Percentiles rank a stretch among this genome's conserved stretches.
Conservation (phyloP, 2,888 invertebrate species). For the Onthophagus sagittarius region DNA sequence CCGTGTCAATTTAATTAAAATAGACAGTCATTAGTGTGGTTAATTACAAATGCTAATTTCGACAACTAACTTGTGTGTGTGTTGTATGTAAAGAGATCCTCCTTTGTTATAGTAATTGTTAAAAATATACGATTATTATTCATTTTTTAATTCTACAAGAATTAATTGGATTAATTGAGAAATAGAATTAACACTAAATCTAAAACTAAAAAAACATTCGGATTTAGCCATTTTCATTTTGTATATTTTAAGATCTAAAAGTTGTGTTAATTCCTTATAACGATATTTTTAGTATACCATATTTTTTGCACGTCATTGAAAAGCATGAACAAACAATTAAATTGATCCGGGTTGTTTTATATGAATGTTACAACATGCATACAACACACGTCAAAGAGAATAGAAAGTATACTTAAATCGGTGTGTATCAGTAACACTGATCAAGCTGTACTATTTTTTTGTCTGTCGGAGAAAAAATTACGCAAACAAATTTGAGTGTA, state of each 20-base stretch:
- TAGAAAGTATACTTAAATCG: neutral
- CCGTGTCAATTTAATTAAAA: slow-evolving; percentile 16
- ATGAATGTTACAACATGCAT: neutral
- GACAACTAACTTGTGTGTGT: neutral
- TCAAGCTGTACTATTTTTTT: neutral
- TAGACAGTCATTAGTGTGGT: slow-evolving; percentile 12
- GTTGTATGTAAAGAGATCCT: neutral
- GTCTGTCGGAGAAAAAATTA: neutral
- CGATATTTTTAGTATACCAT: no score
- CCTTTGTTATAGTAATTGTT: neutral
- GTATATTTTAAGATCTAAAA: no score
- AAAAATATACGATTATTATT: neutral
- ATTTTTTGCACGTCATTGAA: neutral
- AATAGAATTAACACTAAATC: no score
- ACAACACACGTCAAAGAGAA: neutral
- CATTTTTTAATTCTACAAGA: no score
- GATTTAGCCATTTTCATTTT: no score
- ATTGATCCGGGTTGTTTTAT: neutral
- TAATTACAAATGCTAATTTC: slow-evolving; percentile 16
- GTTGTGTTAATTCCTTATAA: no score
- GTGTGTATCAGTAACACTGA: neutral
- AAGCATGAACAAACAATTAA: neutral
- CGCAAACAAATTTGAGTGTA: neutral
- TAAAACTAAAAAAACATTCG: no score
- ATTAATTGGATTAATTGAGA: no score